Evolutionary conservation across 1,140 invertebrate species (phyloP).

Genomic region (Antheraea pernyi): DNA sequence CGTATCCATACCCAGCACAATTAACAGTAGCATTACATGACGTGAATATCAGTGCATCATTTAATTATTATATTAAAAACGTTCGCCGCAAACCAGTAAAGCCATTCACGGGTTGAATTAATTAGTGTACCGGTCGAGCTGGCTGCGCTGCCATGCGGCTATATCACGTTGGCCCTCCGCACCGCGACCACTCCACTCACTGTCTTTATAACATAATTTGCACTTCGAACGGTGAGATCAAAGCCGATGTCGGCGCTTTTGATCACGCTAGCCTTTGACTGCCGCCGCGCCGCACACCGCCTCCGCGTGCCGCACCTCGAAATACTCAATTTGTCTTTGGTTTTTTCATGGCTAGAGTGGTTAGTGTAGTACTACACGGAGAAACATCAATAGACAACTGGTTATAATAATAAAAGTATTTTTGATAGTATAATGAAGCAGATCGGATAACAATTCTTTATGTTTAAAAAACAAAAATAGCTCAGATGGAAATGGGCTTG

Average conservation of each 20-base stretch:
- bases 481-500: not conserved
- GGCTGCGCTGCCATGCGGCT: constrained; percentile 32
- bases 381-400: not conserved
- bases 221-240: constrained; percentile 74
- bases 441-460: not conserved
- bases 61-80: constrained; percentile 18
- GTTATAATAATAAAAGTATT: not conserved
- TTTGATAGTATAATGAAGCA: not conserved
- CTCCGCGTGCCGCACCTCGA: constrained; percentile 67
- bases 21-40: not conserved
- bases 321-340: constrained; percentile 71
- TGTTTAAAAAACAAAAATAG: not conserved
- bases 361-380: not conserved
- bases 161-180: constrained; percentile 3
- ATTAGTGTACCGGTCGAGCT: constrained; percentile 39
- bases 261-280: constrained; percentile 71
- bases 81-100: not conserved
- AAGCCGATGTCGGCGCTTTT: constrained; percentile 73
- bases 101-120: constrained; percentile 61
- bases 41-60: not conserved
- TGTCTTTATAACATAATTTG: constrained; percentile 79
- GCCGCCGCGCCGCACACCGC: constrained; percentile 58
- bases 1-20: not conserved
- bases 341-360: constrained; percentile 41
- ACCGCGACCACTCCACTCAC: constrained; percentile 58